Evolutionary conservation across 2,888 invertebrate genomes (phyloP), one percentile per base, ranked within the genome.

Genomic region (Cephus sareptanus): DNA sequence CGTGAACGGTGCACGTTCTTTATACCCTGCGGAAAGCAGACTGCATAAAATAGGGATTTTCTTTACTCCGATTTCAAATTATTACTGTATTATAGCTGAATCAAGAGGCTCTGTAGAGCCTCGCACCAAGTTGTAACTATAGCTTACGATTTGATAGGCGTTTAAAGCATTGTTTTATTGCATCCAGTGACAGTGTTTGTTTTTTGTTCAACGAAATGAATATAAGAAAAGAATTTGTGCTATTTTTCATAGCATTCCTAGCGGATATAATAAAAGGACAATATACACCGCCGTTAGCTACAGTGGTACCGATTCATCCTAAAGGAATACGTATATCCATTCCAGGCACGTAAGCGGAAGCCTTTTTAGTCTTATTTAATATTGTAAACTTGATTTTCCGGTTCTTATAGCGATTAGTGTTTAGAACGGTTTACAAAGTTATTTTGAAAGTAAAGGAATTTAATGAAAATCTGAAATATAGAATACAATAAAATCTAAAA

Each of bases 321-420:
- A 93, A 90, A 87, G 95, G 95, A 78, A 87, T 95, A 0, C 91
- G 93, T 74, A 94, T 94, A 0, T 94, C 94, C 0, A 93, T 95
- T 71, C 94, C 94, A 87, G 94, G 95, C 94, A 89, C 89, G 91
- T 84, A 68, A 79, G 37, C 56, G 56, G 56, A 23, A 56, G 23
- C 23, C 56, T 81, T 69, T 77, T 40, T 37, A 11, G 74, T 80
- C 56, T 35, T 37, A 71, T 76, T 75, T 76, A 11, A 23, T 31
- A 69, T 35, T 69, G 37, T 37, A n/a, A 13, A 15, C 31, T 30
- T 31, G 77, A 34, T 75, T 34, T 78, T 76, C 4, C 11, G 73
- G 76, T 69, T 37, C 76, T 12, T 37, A 11, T 73, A 35, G 11
- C 35, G 4, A 56, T 37, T 73, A 35, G 31, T 15, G 56, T 34